A percentile compares a stretch with the other conserved stretches of the same genome.
phyloP scores from a whole-genome alignment of 2,113 vertebrate species.

The Todiramphus saurophagus region DNA sequence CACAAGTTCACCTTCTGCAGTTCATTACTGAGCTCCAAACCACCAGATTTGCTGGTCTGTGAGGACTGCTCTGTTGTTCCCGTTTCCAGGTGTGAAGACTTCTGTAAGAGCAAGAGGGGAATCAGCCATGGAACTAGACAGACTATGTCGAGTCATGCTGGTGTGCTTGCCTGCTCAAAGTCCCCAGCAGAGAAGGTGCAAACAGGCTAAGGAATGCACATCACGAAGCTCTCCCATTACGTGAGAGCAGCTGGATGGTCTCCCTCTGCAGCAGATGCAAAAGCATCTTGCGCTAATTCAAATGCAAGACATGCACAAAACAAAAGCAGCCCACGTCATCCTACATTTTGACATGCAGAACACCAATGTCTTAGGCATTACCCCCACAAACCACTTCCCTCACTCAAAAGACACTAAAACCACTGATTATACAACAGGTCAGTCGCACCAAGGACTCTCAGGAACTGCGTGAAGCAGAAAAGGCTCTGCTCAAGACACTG shows the following conservation, averaged over 20 bases:
- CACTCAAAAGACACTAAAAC: neutral
- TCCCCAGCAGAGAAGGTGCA: neutral
- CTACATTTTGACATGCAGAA: neutral
- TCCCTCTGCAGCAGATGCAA: neutral
- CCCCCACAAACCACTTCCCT: too few species aligned
- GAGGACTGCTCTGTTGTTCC: constrained; percentile 61
- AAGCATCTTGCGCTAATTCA: neutral
- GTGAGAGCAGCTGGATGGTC: neutral
- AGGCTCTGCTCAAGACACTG: neutral
- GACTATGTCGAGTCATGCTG: fast-evolving
- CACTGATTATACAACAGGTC: too few species aligned
- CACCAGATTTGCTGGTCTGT: constrained; percentile 50
- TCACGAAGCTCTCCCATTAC: neutral
- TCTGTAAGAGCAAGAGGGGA: constrained; percentile 69
- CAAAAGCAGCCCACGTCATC: fast-evolving
- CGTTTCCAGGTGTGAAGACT: constrained; percentile 52
- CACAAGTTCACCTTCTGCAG: constrained; percentile 80
- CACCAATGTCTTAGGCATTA: too few species aligned
- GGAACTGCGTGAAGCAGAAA: neutral
- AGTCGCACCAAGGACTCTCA: neutral
- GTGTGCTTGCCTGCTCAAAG: too few species aligned
- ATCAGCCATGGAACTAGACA: neutral
- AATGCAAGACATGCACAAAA: neutral
- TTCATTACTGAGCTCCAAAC: constrained; percentile 72
- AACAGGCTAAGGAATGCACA: neutral